phyloP scores from a whole-genome alignment of 2,113 vertebrate species.

The Protobothrops flavoviridis region DNA sequence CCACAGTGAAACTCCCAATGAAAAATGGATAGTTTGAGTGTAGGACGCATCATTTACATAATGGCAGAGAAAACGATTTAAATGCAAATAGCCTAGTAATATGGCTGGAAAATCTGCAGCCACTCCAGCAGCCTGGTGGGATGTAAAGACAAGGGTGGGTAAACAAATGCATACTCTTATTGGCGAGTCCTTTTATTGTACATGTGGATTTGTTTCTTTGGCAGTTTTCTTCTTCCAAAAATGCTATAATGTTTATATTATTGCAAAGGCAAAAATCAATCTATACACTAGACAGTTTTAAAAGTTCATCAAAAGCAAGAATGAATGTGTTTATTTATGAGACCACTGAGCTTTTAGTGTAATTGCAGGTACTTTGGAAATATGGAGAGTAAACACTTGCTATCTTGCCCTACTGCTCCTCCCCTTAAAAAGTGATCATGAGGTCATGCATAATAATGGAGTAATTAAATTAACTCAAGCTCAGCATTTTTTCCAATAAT shows the following conservation, averaged over 20 bases:
- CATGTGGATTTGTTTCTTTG: conserved; percentile 50
- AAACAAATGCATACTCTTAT: conserved; percentile 62
- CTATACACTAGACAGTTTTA: conserved; percentile 11
- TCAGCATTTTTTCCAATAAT: not conserved
- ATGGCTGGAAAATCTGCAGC: conserved; percentile 58
- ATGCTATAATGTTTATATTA: not conserved
- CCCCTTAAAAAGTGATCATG: not conserved
- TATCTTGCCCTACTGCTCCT: not conserved
- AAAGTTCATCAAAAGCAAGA: not conserved
- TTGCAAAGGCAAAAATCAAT: not conserved
- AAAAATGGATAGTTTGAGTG: conserved; percentile 61
- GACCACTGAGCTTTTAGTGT: conserved; percentile 2
- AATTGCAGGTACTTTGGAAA: not conserved
- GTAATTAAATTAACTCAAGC: not conserved
- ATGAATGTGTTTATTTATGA: not conserved
- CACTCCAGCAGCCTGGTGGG: conserved; percentile 57
- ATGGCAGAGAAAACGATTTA: conserved; percentile 73
- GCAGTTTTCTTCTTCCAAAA: conserved; percentile 42
- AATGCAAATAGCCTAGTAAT: conserved; percentile 70
- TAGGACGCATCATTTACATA: conserved; percentile 64
- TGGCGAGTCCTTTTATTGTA: conserved; percentile 46
- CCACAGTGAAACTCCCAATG: not conserved
- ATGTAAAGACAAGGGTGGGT: conserved; percentile 52
- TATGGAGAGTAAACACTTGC: not conserved
- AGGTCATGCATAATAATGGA: not conserved